These are phyloP conservation scores for Nasonovia ribisnigri DNA, from an alignment of 2,888 invertebrate species.

Conservation along the genomic window DNA sequence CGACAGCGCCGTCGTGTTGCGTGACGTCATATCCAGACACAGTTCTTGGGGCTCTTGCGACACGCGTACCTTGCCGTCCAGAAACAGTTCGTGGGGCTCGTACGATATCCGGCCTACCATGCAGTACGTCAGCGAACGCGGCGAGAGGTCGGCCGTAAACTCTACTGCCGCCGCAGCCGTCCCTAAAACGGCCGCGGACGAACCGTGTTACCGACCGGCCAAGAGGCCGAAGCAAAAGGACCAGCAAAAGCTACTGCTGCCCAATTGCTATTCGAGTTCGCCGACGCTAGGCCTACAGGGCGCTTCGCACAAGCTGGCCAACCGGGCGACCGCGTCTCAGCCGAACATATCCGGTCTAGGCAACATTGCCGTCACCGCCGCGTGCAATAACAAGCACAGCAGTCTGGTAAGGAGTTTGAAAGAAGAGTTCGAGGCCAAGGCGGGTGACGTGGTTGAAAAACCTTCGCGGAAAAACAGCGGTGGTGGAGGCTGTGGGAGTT, in stretches of 20 bases:
- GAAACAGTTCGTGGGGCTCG: constrained; percentile 81
- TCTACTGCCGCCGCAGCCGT: background rate
- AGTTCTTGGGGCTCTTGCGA: constrained; percentile 88
- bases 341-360: constrained; percentile 67
- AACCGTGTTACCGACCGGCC: background rate
- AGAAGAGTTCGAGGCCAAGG: constrained; percentile 89
- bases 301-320: background rate
- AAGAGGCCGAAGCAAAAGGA: constrained; percentile 42
- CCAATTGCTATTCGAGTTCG: constrained; percentile 53
- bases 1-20: constrained; percentile 82
- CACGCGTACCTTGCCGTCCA: constrained; percentile 75
- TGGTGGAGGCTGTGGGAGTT: background rate
- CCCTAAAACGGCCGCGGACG: background rate
- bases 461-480: constrained; percentile 16
- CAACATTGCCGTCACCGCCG: constrained; percentile 68
- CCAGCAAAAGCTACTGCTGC: constrained; percentile 39
- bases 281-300: constrained; percentile 39
- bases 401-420: constrained; percentile 89
- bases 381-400: constrained; percentile 67
- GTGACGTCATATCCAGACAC: constrained; percentile 76
- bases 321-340: constrained; percentile 53
- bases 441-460: constrained; percentile 67
- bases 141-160: constrained; percentile 8
- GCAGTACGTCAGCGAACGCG: constrained; percentile 68
- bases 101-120: constrained; percentile 75